Evolutionary conservation across 1,140 invertebrate genomes (phyloP).

Genomic region (Lethrus apterus): DNA sequence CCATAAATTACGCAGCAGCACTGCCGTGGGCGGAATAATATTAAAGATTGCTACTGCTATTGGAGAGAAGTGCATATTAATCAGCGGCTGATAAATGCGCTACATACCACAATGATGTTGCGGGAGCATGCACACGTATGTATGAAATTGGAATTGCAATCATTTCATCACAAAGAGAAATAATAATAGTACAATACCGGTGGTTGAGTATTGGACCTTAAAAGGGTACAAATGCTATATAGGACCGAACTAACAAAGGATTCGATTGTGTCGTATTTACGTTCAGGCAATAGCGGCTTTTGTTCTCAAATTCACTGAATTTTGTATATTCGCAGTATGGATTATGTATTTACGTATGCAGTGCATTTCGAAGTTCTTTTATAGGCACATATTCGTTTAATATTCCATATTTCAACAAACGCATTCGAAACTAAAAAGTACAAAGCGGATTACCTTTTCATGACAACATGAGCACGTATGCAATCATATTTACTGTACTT

Average conservation of each 20-base stretch:
- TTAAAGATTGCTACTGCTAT: conserved; percentile 29
- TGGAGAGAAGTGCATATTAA: conserved; percentile 26
- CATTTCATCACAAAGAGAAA: too few species aligned
- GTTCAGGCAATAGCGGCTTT: neutral
- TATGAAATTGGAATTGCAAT: neutral
- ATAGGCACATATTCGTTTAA: too few species aligned
- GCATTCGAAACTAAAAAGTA: too few species aligned
- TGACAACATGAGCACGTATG: too few species aligned
- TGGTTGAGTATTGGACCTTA: too few species aligned
- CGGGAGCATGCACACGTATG: conserved; percentile 2
- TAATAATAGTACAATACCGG: too few species aligned
- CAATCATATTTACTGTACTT: too few species aligned
- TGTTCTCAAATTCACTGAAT: conserved; percentile 4
- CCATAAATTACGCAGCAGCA: conserved; percentile 23
- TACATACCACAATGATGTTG: conserved; percentile 1
- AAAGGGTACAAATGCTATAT: conserved; percentile 2
- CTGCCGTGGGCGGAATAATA: conserved; percentile 22
- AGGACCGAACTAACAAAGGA: conserved; percentile 2
- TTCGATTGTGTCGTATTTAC: neutral
- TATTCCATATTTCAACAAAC: too few species aligned
- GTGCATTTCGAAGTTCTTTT: conserved; percentile 1
- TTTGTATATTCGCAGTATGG: neutral
- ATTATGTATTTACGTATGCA: conserved; percentile 3
- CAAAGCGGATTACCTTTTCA: too few species aligned
- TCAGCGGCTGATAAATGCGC: conserved; percentile 15